These are phyloP conservation scores for Paratrypauchen microcephalus DNA, from an alignment of 2,797 vertebrate species.

Conservation along the genomic window DNA sequence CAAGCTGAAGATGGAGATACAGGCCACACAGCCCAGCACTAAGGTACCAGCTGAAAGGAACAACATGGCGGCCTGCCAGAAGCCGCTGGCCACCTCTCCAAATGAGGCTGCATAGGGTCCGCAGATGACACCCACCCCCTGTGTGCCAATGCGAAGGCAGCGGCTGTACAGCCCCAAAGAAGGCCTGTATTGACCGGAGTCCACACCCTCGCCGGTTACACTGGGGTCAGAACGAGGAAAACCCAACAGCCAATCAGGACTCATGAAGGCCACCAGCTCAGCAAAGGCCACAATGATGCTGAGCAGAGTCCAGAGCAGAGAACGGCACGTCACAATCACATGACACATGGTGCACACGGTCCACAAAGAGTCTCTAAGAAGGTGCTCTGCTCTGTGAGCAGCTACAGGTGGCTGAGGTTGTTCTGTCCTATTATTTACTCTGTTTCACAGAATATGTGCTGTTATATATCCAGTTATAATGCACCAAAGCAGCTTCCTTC, in stretches of 20 bases:
- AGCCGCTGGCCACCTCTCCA: conserved; percentile 92
- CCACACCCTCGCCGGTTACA: conserved; percentile 34
- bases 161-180: conserved; percentile 92
- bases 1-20: conserved; percentile 93
- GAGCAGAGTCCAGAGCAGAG: conserved; percentile 97
- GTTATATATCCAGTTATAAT: conserved; percentile 40
- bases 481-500: conserved; percentile 63
- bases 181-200: conserved; percentile 75
- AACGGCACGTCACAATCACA: conserved; percentile 97
- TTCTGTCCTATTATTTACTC: conserved; percentile 40
- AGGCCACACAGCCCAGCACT: conserved; percentile 88
- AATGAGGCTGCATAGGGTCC: conserved; percentile 91
- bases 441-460: conserved; percentile 15
- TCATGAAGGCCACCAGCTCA: conserved; percentile 97
- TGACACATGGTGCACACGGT: conserved; percentile 88
- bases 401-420: conserved; percentile 37
- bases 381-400: conserved; percentile 44
- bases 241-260: conserved; percentile 91
- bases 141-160: conserved; percentile 78
- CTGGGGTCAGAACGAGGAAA: conserved; percentile 72
- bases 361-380: not conserved
- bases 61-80: conserved; percentile 95
- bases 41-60: conserved; percentile 91
- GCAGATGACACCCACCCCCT: conserved; percentile 79
- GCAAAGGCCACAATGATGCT: conserved; percentile 94